Evolutionary conservation across 1,140 invertebrate genomes (phyloP).

Genomic region (Leguminivora glycinivorella): DNA sequence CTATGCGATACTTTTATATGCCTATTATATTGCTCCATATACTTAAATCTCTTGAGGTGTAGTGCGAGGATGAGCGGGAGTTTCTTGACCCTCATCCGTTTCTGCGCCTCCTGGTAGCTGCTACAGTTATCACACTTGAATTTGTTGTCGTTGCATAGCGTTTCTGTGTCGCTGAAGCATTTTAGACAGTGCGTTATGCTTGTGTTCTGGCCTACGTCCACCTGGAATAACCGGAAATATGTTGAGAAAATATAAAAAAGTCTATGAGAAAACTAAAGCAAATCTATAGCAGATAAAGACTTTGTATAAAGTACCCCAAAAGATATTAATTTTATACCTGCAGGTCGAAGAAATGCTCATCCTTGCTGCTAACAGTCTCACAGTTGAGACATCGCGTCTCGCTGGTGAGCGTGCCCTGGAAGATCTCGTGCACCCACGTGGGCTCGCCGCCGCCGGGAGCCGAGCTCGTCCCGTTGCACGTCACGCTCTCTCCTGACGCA

Average conservation of each 20-base stretch:
- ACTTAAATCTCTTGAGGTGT: slow-evolving; percentile 99
- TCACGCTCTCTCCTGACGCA: slow-evolving; percentile 57
- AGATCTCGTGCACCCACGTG: slow-evolving; percentile 99
- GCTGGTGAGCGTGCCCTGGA: slow-evolving; percentile 99
- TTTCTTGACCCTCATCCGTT: slow-evolving; percentile 99
- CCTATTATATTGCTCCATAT: slow-evolving; percentile 98
- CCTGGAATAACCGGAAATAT: slow-evolving; percentile 83
- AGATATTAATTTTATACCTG: slow-evolving; percentile 77
- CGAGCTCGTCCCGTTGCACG: slow-evolving; percentile 79
- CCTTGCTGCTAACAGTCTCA: slow-evolving; percentile 99
- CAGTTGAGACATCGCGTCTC: slow-evolving; percentile 99
- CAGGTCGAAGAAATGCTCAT: slow-evolving; percentile 99
- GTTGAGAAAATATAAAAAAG: too few relatives aligned
- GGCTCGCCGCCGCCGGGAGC: slow-evolving; percentile 94
- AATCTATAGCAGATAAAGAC: too few relatives aligned
- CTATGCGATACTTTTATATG: slow-evolving; percentile 99
- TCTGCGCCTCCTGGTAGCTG: slow-evolving; percentile 99
- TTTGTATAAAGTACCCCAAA: too few relatives aligned
- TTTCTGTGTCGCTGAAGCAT: slow-evolving; percentile 99
- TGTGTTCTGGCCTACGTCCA: slow-evolving; percentile 99
- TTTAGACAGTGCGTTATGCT: slow-evolving; percentile 98
- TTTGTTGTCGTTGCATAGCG: slow-evolving; percentile 99
- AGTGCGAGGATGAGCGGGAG: slow-evolving; percentile 98
- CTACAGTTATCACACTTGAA: slow-evolving; percentile 99
- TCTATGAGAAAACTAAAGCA: too few relatives aligned